phyloP scores from a whole-genome alignment of 2,888 invertebrate species.

The Microplitis manilae region DNA sequence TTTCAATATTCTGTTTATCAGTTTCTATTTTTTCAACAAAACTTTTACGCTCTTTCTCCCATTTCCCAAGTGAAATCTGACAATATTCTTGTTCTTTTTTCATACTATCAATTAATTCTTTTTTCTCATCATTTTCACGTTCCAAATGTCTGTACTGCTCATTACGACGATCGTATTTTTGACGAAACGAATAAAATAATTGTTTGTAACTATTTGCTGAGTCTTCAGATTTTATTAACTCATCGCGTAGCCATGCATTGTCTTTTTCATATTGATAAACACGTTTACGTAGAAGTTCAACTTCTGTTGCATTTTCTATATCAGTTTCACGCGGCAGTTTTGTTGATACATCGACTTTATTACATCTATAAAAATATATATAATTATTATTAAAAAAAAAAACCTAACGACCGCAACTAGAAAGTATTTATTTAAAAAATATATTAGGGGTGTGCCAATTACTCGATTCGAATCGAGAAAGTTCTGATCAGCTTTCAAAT shows the following conservation, averaged over 20 bases:
- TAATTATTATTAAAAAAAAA: conserved; percentile 20
- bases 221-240: conserved; percentile 53
- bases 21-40: conserved; percentile 49
- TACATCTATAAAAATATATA: conserved; percentile 38
- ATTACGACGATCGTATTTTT: conserved; percentile 47
- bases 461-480: too few species aligned
- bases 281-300: conserved; percentile 50
- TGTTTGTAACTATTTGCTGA: conserved; percentile 42
- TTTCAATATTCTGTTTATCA: conserved; percentile 49
- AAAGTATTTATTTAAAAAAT: not conserved
- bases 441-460: too few species aligned
- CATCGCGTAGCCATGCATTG: conserved; percentile 52
- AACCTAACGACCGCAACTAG: not conserved
- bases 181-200: conserved; percentile 45
- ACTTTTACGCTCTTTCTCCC: conserved; percentile 49
- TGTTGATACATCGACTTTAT: conserved; percentile 21
- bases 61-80: conserved; percentile 48
- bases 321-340: conserved; percentile 43
- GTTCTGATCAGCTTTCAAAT: too few species aligned
- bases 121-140: conserved; percentile 56
- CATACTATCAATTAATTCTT: conserved; percentile 46
- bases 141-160: conserved; percentile 49
- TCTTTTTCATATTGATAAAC: conserved; percentile 56
- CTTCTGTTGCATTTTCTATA: conserved; percentile 38
- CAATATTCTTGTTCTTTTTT: conserved; percentile 47